Evolutionary conservation across 2,888 invertebrate species (phyloP).

Genomic region (Meiosimyza decipiens): DNA sequence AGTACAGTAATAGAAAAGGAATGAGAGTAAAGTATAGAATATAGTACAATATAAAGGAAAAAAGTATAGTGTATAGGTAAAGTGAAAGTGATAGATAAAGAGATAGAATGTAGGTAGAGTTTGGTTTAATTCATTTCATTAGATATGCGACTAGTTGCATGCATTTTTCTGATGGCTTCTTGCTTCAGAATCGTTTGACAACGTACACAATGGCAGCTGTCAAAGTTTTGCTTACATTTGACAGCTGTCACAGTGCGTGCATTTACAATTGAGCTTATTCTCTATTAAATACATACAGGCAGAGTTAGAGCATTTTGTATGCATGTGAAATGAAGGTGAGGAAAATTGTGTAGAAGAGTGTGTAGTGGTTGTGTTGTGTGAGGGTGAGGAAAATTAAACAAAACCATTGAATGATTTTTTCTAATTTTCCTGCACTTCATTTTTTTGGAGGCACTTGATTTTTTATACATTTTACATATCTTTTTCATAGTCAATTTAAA

Average conservation of each 20-base stretch:
- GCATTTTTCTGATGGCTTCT: slow-evolving; percentile 51
- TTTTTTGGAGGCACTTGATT: slow-evolving; percentile 23
- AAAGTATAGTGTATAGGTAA: neutral
- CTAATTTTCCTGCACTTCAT: too few relatives aligned
- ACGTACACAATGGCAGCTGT: slow-evolving; percentile 3
- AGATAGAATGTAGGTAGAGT: slow-evolving; percentile 31
- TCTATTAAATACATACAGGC: slow-evolving; percentile 30
- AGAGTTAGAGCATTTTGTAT: neutral
- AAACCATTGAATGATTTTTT: neutral
- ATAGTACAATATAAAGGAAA: slow-evolving; percentile 11
- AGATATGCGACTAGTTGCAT: slow-evolving; percentile 61
- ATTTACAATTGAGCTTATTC: slow-evolving; percentile 1
- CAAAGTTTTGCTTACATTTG: neutral
- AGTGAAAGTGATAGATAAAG: neutral
- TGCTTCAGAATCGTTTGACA: neutral
- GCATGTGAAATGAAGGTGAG: neutral
- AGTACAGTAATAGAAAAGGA: slow-evolving; percentile 25
- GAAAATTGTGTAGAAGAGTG: slow-evolving; percentile 36
- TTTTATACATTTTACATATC: neutral
- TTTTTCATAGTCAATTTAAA: slow-evolving; percentile 12
- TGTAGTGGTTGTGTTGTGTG: slow-evolving; percentile 38
- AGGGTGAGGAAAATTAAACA: neutral
- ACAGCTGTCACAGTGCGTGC: neutral
- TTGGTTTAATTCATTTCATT: slow-evolving; percentile 52
- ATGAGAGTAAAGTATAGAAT: slow-evolving; percentile 19